A percentile compares a stretch with the other conserved stretches of the same genome.
phyloP scores from a whole-genome alignment of 1,140 invertebrate genomes.

The Tribolium castaneum region DNA sequence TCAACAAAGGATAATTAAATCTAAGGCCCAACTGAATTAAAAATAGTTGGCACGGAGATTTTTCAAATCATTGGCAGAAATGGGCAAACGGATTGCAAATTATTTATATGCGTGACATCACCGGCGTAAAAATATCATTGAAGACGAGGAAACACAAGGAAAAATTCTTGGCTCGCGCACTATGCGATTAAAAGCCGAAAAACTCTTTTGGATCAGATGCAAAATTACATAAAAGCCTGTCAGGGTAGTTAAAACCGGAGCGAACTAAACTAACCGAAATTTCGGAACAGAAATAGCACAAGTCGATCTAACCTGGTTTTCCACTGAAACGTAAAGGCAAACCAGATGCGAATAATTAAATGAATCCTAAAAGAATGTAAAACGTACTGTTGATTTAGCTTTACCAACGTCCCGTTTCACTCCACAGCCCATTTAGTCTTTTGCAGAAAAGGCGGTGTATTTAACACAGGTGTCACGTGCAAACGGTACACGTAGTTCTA shows the following conservation, averaged over 20 bases:
- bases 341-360: conserved; percentile 15
- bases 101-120: conserved; percentile 15
- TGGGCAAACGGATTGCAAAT: conserved; percentile 1
- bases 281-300: not conserved
- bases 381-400: conserved; percentile 42
- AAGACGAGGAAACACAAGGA: not conserved
- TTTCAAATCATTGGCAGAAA: not conserved
- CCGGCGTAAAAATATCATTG: conserved; percentile 3
- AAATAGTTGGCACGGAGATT: not conserved
- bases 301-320: not conserved
- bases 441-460: not conserved
- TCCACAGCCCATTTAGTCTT: conserved; percentile 47
- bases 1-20: not conserved
- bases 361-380: not conserved
- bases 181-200: conserved; percentile 11
- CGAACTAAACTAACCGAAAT: not conserved
- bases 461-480: not conserved
- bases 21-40: not conserved
- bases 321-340: not conserved
- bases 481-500: not conserved
- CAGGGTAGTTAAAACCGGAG: not conserved
- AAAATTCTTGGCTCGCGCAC: not conserved
- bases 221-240: conserved; percentile 8
- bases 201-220: conserved; percentile 1
- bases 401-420: conserved; percentile 46